Evolutionary conservation across 1,140 invertebrate species (phyloP).

Genomic region (Agrilus planipennis): DNA sequence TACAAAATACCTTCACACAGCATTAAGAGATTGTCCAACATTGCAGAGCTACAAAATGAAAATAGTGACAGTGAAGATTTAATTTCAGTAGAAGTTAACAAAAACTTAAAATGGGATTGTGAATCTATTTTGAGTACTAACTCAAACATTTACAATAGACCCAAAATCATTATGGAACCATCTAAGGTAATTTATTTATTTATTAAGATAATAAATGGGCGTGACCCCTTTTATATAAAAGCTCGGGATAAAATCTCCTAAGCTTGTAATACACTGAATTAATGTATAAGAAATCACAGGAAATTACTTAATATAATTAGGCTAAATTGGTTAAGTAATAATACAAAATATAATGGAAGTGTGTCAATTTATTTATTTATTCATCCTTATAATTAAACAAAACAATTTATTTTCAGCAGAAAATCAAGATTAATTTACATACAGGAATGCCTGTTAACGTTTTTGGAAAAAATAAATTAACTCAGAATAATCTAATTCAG

Average conservation of each 20-base stretch:
- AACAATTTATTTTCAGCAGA: slow-evolving; percentile 26
- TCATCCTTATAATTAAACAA: slow-evolving; percentile 1
- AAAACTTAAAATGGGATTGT: slow-evolving; percentile 78
- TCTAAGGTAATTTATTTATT: slow-evolving; percentile 57
- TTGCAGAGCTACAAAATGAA: slow-evolving; percentile 34
- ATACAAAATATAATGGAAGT: too few relatives aligned
- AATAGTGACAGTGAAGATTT: too few relatives aligned
- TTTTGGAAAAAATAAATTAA: slow-evolving; percentile 48
- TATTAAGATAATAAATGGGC: too few relatives aligned
- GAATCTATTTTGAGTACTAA: slow-evolving; percentile 84
- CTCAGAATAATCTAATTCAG: slow-evolving; percentile 52
- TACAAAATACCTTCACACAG: slow-evolving; percentile 50
- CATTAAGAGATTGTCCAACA: slow-evolving; percentile 16
- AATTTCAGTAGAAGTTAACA: slow-evolving; percentile 45
- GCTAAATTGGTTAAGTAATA: too few relatives aligned
- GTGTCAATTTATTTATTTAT: background rate
- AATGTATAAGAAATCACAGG: too few relatives aligned
- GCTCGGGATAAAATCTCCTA: background rate
- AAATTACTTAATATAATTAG: too few relatives aligned
- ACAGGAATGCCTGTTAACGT: slow-evolving; percentile 62
- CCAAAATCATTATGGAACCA: slow-evolving; percentile 74
- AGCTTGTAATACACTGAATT: background rate
- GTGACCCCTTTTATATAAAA: background rate
- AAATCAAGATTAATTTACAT: slow-evolving; percentile 57
- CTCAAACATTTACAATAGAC: slow-evolving; percentile 84